Base-by-base conservation (phyloP, 2,888 invertebrate genomes). In the Euphydryas editha region DNA sequence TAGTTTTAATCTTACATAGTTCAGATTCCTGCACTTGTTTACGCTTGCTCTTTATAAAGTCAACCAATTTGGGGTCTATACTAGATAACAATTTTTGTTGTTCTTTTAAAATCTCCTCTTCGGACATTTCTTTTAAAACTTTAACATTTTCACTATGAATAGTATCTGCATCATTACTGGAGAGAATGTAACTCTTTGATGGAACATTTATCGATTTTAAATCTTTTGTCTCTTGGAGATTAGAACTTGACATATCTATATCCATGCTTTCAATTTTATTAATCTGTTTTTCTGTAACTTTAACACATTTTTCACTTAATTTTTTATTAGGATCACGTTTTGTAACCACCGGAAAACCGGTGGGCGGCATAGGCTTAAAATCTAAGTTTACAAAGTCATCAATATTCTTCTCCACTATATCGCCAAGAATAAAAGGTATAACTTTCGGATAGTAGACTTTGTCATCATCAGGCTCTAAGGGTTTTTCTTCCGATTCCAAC, bases 71-170 rank as follows among this genome's bases (percentile, higher is more conserved):
- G 5, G 96, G 95, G 84, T 95, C 95, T 76, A 96, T 80, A 56
- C 81, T 93, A 13, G 83, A 74, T 11, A 97, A 77, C 21, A 98
- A 85, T 76, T 95, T 95, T 70, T 94, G 87, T 71, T 95, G 94
- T 82, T 98, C 97, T 61, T 94, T 93, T 17, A 96, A 76, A 74
- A 98, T 97, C 76, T 98, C 96, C 61, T 94, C 92, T 72, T 94
- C 90, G 1, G 94, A 93, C 96, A 98, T 96, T 78, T 93, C 85
- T 47, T 91, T 89, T 13, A 98, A 80, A 65, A 94, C 86, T 73
- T 93, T 87, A 0, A 96, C 55, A 86, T 98, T 98, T 85, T 97
- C 96, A 71, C 90, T 84, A 77, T 98, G 97, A 67, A 98, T 96
- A 75, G 93, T 88, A 49, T 80, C 78, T 0, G 94, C 93, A 61